Conservation (phyloP, 2,113 vertebrate species). For the Gambusia affinis region DNA sequence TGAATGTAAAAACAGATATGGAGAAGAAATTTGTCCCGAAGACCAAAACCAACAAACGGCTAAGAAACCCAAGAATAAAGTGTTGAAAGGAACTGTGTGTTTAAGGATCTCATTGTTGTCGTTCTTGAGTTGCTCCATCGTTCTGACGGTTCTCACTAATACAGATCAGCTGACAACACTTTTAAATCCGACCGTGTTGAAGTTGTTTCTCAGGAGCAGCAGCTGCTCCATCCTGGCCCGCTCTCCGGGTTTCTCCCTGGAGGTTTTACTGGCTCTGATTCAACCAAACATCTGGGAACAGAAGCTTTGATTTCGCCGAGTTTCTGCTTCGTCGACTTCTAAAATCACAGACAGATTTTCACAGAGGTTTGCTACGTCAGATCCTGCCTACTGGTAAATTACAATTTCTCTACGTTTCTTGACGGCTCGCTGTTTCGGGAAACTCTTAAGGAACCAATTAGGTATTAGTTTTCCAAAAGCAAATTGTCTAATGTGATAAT, state of each 20-base stretch:
- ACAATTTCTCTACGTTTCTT: not conserved
- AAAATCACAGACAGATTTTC: constrained; percentile 36
- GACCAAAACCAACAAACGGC: too few species aligned
- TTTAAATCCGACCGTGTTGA: not conserved
- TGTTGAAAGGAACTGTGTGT: not conserved
- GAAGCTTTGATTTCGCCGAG: constrained; percentile 4
- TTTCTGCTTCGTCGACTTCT: constrained; percentile 1
- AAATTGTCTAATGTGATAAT: constrained; percentile 3
- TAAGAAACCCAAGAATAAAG: too few species aligned
- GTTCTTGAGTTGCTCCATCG: not conserved
- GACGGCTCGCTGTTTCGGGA: not conserved
- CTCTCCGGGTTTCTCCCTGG: not conserved
- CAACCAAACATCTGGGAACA: constrained; percentile 36
- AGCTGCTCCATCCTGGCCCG: not conserved
- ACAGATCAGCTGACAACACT: not conserved
- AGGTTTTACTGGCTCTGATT: constrained; percentile 1
- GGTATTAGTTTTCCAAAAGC: constrained; percentile 3
- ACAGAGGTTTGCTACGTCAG: constrained; percentile 15
- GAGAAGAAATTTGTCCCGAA: too few species aligned
- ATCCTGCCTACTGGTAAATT: constrained; percentile 41
- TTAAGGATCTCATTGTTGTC: not conserved
- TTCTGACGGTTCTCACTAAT: not conserved
- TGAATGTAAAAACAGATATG: too few species aligned
- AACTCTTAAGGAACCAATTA: not conserved
- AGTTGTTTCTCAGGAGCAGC: not conserved